Conservation (phyloP, 2,888 invertebrate species). For the Clivina fossor region DNA sequence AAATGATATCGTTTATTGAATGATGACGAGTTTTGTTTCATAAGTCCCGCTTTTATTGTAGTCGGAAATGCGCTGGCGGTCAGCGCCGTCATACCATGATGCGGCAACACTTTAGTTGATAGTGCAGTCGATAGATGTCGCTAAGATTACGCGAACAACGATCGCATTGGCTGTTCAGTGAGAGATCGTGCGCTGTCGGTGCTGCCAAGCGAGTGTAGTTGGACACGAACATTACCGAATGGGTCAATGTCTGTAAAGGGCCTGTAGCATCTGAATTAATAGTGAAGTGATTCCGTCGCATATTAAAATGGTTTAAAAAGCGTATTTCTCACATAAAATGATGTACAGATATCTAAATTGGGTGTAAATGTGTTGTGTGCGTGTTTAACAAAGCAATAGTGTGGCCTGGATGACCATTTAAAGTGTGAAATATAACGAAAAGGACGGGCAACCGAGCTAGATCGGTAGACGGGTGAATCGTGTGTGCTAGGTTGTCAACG, state of each 20-base stretch:
- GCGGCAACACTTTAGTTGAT: slow-evolving; percentile 29
- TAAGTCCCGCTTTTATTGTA: slow-evolving; percentile 10
- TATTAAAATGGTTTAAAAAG: slow-evolving; percentile 62
- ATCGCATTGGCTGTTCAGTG: slow-evolving; percentile 26
- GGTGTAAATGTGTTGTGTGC: slow-evolving; percentile 47
- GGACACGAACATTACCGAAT: slow-evolving; percentile 67
- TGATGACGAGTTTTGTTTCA: slow-evolving; percentile 1
- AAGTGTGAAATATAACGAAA: slow-evolving; percentile 45
- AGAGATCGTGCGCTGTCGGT: slow-evolving; percentile 52
- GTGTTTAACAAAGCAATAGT: slow-evolving; percentile 46
- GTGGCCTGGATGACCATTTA: slow-evolving; percentile 48
- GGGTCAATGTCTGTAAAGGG: slow-evolving; percentile 70
- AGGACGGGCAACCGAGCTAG: slow-evolving; percentile 42
- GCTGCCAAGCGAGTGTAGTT: slow-evolving; percentile 58
- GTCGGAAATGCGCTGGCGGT: slow-evolving; percentile 25
- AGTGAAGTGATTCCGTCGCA: slow-evolving; percentile 59
- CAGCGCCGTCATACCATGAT: slow-evolving; percentile 28
- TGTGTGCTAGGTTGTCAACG: slow-evolving; percentile 66
- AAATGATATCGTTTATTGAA: slow-evolving; percentile 15
- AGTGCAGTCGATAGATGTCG: slow-evolving; percentile 32
- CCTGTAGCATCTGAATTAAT: slow-evolving; percentile 61
- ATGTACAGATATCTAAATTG: slow-evolving; percentile 48
- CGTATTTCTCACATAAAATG: slow-evolving; percentile 47
- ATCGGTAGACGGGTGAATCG: slow-evolving; percentile 46
- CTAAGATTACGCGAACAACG: slow-evolving; percentile 17